These are phyloP conservation scores for Tapera naevia DNA, from an alignment of 2,797 vertebrate species.

Conservation along the genomic window DNA sequence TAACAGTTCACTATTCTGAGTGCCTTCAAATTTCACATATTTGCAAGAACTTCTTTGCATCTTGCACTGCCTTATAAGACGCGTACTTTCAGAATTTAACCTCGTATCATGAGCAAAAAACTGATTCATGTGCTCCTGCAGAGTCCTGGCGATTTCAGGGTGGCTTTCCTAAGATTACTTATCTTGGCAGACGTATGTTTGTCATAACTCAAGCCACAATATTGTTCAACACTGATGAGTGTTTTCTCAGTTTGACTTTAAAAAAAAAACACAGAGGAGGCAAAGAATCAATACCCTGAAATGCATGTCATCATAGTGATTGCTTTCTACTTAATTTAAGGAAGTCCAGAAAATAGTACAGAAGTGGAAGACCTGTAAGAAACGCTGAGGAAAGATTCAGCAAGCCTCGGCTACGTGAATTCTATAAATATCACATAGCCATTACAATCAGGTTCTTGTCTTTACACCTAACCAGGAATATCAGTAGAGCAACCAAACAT, in stretches of 20 bases:
- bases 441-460: not conserved
- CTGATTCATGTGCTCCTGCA: not conserved
- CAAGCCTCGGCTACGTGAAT: not conserved
- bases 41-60: not conserved
- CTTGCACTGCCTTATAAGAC: not conserved
- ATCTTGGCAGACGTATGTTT: not conserved
- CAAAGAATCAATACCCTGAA: not conserved
- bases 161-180: not conserved
- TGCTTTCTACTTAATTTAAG: not conserved
- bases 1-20: not conserved
- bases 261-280: not conserved
- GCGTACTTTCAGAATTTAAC: not conserved
- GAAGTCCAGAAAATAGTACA: not conserved
- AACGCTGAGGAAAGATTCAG: not conserved
- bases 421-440: not conserved
- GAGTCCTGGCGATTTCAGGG: not conserved
- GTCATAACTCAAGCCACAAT: too few species aligned
- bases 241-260: not conserved
- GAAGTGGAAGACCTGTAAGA: not conserved
- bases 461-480: not conserved
- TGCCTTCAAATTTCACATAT: not conserved
- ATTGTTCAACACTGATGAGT: not conserved
- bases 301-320: not conserved
- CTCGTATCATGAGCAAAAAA: not conserved
- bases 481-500: not conserved